phyloP scores from a whole-genome alignment of 2,888 invertebrate genomes.

The Alsophila aescularia region DNA sequence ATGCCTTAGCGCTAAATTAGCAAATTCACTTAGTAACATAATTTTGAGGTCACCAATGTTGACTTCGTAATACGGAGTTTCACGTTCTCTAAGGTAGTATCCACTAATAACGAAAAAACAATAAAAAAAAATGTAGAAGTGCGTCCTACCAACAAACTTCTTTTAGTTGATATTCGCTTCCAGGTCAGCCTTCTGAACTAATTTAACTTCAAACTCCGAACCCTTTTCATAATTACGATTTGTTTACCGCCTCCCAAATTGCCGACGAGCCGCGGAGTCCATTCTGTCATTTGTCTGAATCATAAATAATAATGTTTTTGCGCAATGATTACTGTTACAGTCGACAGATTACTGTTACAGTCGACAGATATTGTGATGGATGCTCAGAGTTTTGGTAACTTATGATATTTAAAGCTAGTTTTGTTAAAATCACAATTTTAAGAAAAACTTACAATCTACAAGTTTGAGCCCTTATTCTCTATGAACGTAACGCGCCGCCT shows the following conservation, averaged over 20 bases:
- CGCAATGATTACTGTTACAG: no score
- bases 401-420: neutral
- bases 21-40: no score
- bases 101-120: no score
- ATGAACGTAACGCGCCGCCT: no score
- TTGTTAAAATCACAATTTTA: neutral
- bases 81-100: no score
- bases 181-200: slow-evolving; percentile 2
- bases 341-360: slow-evolving; percentile 6
- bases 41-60: no score
- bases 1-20: no score
- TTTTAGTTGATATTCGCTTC: neutral
- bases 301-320: slow-evolving; percentile 19
- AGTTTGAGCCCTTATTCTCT: no score
- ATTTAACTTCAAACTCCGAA: neutral
- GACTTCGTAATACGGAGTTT: no score
- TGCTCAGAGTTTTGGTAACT: slow-evolving; percentile 17
- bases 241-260: slow-evolving; percentile 11
- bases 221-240: slow-evolving; percentile 13
- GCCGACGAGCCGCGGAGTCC: neutral
- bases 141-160: no score
- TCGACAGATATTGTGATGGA: slow-evolving; percentile 33
- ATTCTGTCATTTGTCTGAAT: slow-evolving; percentile 10
- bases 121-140: no score
- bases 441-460: no score